These are phyloP conservation scores for Pantelozetes paolii DNA, from an alignment of 2,888 invertebrate genomes.

Conservation along the genomic window DNA sequence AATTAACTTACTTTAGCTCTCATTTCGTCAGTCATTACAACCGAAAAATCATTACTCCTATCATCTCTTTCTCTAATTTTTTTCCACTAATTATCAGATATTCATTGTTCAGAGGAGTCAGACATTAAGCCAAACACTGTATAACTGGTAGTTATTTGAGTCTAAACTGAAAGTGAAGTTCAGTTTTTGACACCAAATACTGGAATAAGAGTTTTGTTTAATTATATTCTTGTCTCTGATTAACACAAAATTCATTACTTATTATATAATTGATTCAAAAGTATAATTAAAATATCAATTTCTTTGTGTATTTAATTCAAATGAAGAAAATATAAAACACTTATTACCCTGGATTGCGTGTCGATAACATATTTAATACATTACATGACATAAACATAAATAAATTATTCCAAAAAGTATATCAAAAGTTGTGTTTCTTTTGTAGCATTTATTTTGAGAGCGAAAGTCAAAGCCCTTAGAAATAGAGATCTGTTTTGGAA, in stretches of 20 bases:
- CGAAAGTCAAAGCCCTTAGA: too few species aligned
- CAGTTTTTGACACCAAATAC: background rate
- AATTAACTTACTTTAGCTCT: constrained; percentile 17
- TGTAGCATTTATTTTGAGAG: too few species aligned
- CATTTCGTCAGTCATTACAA: constrained; percentile 11
- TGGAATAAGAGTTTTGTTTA: too few species aligned
- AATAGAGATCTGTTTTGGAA: too few species aligned
- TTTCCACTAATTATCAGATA: constrained; percentile 11
- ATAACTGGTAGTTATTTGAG: background rate
- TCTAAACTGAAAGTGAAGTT: too few species aligned
- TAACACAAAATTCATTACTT: too few species aligned
- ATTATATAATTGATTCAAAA: background rate
- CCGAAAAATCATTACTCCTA: constrained; percentile 7
- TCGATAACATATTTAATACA: constrained; percentile 7
- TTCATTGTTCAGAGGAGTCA: background rate
- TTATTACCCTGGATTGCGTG: constrained; percentile 10
- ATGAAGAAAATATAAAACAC: too few species aligned
- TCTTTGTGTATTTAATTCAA: too few species aligned
- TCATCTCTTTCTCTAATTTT: constrained; percentile 12
- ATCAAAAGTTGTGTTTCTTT: background rate
- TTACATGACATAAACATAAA: background rate
- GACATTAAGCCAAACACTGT: constrained; percentile 5
- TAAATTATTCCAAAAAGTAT: background rate
- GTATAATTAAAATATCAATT: too few species aligned
- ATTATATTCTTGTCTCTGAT: too few species aligned